Evolutionary conservation across 2,888 invertebrate species (phyloP).

Genomic region (Diabrotica balteata): DNA sequence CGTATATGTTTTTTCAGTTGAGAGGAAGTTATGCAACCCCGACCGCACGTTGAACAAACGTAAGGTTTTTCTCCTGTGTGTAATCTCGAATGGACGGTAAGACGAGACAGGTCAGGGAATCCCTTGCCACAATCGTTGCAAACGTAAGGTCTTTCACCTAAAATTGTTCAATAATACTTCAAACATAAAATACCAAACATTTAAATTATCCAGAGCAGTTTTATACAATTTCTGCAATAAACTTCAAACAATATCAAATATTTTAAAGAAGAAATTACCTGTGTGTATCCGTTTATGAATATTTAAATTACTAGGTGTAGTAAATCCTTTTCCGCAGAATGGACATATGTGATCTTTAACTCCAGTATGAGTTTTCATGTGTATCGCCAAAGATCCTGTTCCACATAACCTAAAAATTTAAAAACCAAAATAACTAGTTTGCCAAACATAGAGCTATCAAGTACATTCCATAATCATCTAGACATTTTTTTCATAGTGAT

Average conservation of each 20-base stretch:
- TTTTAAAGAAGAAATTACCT: conserved; percentile 40
- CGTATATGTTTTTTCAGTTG: conserved; percentile 62
- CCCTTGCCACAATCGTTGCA: conserved; percentile 61
- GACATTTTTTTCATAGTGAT: no score
- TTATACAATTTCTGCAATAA: no score
- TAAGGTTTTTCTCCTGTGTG: conserved; percentile 62
- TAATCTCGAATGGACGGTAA: conserved; percentile 61
- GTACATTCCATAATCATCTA: no score
- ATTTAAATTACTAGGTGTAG: conserved; percentile 56
- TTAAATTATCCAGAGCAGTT: no score
- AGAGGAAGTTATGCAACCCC: conserved; percentile 58
- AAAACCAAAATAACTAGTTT: no score
- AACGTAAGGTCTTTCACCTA: conserved; percentile 58
- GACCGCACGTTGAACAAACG: conserved; percentile 54
- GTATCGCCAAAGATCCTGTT: conserved; percentile 58
- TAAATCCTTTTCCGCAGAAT: conserved; percentile 58
- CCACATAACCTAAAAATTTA: conserved; percentile 53
- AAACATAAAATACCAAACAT: no score
- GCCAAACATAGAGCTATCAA: no score
- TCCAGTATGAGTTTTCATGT: conserved; percentile 63
- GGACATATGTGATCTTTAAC: conserved; percentile 57
- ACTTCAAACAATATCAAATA: no score
- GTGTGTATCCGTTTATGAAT: conserved; percentile 59
- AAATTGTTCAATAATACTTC: not conserved
- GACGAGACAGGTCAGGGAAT: conserved; percentile 62